phyloP scores from a whole-genome alignment of 2,888 invertebrate genomes.

The Terebella lapidaria region DNA sequence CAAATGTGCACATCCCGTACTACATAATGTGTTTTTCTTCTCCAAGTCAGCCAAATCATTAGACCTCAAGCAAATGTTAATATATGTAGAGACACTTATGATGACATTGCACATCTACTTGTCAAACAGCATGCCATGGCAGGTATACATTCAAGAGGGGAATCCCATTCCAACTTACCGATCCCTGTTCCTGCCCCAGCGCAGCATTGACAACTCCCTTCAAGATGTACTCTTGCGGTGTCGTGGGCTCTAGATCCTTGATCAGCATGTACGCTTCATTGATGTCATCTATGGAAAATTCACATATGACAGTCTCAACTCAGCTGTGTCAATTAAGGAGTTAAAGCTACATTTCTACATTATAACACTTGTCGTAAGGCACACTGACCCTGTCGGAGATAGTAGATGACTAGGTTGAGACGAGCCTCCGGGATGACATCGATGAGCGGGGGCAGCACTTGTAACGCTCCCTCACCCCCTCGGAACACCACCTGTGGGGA shows the following conservation, averaged over 20 bases:
- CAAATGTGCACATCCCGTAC: too few relatives aligned
- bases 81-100: too few relatives aligned
- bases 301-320: too few relatives aligned
- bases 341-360: neutral
- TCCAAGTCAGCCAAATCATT: too few relatives aligned
- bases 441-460: constrained; percentile 83
- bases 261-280: constrained; percentile 82
- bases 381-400: constrained; percentile 68
- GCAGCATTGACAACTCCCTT: constrained; percentile 93
- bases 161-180: too few relatives aligned
- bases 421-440: constrained; percentile 96
- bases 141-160: too few relatives aligned
- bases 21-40: too few relatives aligned
- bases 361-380: too few relatives aligned
- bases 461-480: constrained; percentile 87
- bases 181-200: constrained; percentile 84
- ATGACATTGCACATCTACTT: too few relatives aligned
- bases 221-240: constrained; percentile 91
- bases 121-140: too few relatives aligned
- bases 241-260: constrained; percentile 85
- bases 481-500: constrained; percentile 75
- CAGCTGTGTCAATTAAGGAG: neutral
- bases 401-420: constrained; percentile 89
- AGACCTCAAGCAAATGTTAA: too few relatives aligned
- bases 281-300: constrained; percentile 80